Percentiles rank a stretch among this genome's conserved stretches.
phyloP scores from a whole-genome alignment of 2,888 invertebrate genomes.

The Eupeodes luniger region DNA sequence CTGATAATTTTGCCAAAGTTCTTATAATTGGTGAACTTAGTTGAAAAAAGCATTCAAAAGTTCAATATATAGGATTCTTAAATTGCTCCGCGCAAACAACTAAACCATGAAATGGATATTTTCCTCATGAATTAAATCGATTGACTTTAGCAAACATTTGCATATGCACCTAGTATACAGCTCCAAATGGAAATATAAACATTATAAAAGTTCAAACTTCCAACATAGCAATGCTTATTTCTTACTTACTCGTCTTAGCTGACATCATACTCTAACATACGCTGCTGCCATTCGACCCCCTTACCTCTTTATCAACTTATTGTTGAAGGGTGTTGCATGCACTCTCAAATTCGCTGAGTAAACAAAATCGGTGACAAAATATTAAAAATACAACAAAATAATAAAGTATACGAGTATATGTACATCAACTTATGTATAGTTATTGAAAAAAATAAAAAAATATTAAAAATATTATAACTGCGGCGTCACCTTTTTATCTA shows the following conservation, averaged over 20 bases:
- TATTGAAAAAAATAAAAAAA: conserved; percentile 55
- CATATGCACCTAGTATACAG: neutral
- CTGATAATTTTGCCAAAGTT: no score
- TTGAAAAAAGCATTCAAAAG: no score
- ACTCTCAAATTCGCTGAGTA: conserved; percentile 60
- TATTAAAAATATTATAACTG: conserved; percentile 40
- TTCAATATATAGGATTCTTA: no score
- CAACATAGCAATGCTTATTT: neutral
- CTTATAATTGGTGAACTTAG: no score
- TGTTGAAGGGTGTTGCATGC: conserved; percentile 62
- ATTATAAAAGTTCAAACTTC: neutral
- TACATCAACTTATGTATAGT: conserved; percentile 27
- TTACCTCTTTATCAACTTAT: conserved; percentile 35
- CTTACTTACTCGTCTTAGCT: conserved; percentile 46
- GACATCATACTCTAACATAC: conserved; percentile 59
- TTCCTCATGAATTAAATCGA: neutral
- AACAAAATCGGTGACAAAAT: conserved; percentile 53
- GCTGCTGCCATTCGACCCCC: conserved; percentile 28
- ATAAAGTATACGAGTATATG: conserved; percentile 8
- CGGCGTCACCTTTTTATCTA: conserved; percentile 70
- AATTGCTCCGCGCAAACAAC: no score
- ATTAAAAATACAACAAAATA: conserved; percentile 15
- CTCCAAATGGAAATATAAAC: neutral
- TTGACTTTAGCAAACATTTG: neutral
- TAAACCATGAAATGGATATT: neutral